Evolutionary conservation across 2,797 vertebrate genomes (phyloP).

Genomic region (Mallotus villosus): DNA sequence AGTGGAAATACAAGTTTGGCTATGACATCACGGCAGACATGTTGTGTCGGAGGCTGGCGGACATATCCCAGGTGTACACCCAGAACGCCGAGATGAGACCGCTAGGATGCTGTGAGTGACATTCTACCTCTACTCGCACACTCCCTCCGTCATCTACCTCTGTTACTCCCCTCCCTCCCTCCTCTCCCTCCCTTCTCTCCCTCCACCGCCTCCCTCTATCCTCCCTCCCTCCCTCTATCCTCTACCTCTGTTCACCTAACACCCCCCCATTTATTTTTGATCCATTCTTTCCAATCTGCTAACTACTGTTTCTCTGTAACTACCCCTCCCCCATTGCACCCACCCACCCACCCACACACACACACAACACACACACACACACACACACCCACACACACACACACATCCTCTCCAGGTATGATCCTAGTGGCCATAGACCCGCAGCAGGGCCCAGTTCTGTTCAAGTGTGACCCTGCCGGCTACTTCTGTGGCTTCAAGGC

Average conservation of each 20-base stretch:
- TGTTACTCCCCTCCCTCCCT: background rate
- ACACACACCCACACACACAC: background rate
- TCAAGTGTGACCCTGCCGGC: constrained; percentile 78
- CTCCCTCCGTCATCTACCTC: background rate
- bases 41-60: constrained; percentile 75
- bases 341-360: background rate
- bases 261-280: background rate
- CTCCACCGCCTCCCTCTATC: background rate
- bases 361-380: background rate
- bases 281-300: background rate
- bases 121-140: too few species aligned
- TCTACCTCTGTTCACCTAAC: background rate
- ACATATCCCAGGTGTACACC: constrained; percentile 82
- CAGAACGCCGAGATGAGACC: constrained; percentile 83
- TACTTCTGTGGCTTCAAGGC: constrained; percentile 81
- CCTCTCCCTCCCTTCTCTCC: background rate
- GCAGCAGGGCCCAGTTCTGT: constrained; percentile 72
- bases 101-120: constrained; percentile 33
- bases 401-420: constrained; percentile 66
- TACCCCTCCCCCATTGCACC: background rate
- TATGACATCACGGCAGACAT: constrained; percentile 76
- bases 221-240: background rate
- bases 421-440: constrained; percentile 75
- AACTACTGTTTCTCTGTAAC: background rate
- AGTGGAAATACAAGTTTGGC: constrained; percentile 82